Conservation (phyloP, 1,140 invertebrate species). For the Eupristina koningsbergeri region DNA sequence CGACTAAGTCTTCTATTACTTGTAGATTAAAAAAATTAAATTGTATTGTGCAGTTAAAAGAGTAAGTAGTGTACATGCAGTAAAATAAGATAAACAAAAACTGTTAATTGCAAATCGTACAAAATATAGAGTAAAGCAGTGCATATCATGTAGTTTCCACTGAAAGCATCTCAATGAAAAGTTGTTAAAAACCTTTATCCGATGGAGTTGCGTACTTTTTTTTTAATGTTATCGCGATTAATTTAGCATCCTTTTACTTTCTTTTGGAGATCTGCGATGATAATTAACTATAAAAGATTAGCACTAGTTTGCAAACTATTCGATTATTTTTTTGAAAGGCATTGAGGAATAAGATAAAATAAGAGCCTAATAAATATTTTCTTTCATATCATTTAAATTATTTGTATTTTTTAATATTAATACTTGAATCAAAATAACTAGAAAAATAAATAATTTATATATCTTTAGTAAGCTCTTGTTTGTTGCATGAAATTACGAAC, state of each 20-base stretch:
- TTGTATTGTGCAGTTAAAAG: conserved; percentile 9
- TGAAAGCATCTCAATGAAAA: not conserved
- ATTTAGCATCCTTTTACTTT: not conserved
- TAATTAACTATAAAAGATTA: conserved; percentile 10
- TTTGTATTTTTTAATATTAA: not conserved
- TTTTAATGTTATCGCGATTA: not conserved
- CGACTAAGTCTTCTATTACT: not conserved
- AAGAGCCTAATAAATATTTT: conserved; percentile 61
- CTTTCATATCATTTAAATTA: not conserved
- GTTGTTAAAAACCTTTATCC: conserved; percentile 1
- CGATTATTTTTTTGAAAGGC: conserved; percentile 30
- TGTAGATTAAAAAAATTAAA: not conserved
- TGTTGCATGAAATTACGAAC: conserved; percentile 64
- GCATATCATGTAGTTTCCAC: not conserved
- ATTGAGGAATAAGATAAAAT: conserved; percentile 56
- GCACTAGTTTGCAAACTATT: not conserved
- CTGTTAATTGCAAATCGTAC: not conserved
- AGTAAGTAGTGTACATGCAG: conserved; percentile 29
- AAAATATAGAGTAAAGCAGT: conserved; percentile 6
- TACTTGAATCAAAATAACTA: not conserved
- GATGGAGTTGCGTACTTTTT: not conserved
- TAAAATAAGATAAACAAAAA: no score
- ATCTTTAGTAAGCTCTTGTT: conserved; percentile 60
- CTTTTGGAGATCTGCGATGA: conserved; percentile 2
- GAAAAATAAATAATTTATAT: conserved; percentile 30